Conservation (phyloP, 2,113 vertebrate species). For the Meriones unguiculatus region DNA sequence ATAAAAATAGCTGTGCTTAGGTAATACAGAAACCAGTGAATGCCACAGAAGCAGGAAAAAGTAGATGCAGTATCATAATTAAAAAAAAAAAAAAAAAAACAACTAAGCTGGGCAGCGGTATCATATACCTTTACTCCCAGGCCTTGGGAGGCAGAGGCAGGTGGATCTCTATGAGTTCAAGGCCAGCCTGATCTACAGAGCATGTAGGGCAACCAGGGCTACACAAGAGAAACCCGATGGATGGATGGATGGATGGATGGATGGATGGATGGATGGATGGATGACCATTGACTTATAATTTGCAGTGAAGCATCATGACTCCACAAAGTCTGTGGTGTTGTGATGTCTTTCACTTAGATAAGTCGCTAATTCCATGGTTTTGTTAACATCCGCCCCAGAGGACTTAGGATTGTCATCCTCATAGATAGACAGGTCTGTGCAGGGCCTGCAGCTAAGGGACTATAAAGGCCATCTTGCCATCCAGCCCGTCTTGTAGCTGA, state of each 20-base stretch:
- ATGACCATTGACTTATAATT: neutral
- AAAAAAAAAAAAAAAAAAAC: no score
- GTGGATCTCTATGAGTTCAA: neutral
- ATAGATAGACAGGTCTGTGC: neutral
- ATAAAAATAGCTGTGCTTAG: constrained; percentile 54
- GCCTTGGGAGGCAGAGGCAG: neutral
- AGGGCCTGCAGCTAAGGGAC: neutral
- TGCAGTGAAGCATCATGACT: neutral
- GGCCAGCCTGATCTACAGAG: neutral
- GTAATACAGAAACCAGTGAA: neutral
- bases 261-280: neutral
- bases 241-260: neutral
- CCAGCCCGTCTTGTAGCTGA: neutral
- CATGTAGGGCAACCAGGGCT: neutral
- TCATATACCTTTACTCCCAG: neutral
- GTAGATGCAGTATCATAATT: neutral
- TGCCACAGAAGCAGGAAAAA: neutral
- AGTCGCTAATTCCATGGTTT: neutral
- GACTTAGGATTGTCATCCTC: neutral
- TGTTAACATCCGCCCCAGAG: neutral
- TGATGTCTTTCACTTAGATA: neutral
- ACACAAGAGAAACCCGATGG: neutral
- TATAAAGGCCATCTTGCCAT: neutral
- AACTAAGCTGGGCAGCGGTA: neutral
- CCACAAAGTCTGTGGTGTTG: neutral